Conservation (phyloP, 2,113 vertebrate genomes). For the Muscicapa adusta region DNA sequence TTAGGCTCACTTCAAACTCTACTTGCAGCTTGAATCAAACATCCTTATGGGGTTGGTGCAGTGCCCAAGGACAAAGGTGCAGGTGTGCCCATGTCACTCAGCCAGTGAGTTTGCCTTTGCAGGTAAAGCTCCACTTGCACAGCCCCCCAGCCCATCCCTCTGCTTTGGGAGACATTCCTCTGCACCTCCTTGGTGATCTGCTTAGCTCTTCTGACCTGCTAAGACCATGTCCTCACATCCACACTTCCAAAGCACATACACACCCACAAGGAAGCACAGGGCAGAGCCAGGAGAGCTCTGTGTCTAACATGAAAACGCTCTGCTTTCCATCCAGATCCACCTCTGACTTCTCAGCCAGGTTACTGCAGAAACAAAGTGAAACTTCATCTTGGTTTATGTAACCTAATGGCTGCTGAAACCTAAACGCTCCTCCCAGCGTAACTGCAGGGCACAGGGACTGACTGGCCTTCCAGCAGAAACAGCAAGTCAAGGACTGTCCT, state of each 20-base stretch:
- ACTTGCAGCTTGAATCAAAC: not conserved
- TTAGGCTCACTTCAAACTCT: not conserved
- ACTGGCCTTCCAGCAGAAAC: not conserved
- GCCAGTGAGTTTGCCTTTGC: not conserved
- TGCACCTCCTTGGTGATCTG: not conserved
- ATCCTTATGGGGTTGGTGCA: not conserved
- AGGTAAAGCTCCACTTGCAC: not conserved
- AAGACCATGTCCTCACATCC: not conserved
- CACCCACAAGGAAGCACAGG: not conserved
- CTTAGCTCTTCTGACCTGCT: not conserved
- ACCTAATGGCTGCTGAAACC: accelerated
- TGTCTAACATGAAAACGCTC: not conserved
- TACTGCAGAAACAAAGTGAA: not conserved
- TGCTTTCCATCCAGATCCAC: not conserved
- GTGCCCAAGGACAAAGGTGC: accelerated
- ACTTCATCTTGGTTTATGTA: not conserved
- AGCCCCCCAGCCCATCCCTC: not conserved
- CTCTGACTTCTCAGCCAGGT: not conserved
- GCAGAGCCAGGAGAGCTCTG: not conserved
- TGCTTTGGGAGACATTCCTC: not conserved
- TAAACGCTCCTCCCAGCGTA: accelerated
- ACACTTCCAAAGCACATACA: not conserved
- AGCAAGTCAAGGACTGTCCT: not conserved
- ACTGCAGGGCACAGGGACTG: accelerated
- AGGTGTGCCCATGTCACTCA: not conserved